Conservation (phyloP, 2,888 invertebrate species). For the Ectemnius cavifrons region DNA sequence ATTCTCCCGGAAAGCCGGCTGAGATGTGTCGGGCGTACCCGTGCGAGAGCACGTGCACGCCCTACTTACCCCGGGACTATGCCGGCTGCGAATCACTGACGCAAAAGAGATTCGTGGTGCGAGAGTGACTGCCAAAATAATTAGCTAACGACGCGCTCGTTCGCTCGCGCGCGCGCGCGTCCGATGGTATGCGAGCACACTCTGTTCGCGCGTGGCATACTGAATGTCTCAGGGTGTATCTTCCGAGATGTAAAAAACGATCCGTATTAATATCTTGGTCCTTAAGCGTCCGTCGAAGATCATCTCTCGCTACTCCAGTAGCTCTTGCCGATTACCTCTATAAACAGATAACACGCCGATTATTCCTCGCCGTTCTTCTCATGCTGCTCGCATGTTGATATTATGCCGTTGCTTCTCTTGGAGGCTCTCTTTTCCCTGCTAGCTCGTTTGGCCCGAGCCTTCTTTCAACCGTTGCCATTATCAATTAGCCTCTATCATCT, state of each 20-base stretch:
- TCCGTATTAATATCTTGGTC: slow-evolving; percentile 28
- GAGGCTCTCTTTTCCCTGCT: background rate
- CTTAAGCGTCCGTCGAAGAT: slow-evolving; percentile 60
- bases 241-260: slow-evolving; percentile 48
- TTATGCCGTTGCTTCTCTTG: background rate
- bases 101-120: slow-evolving; percentile 3
- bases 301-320: slow-evolving; percentile 76
- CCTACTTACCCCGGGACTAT: background rate
- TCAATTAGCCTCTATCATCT: too few relatives aligned
- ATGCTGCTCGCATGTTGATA: background rate
- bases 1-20: background rate
- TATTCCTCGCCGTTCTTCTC: background rate
- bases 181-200: background rate
- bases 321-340: slow-evolving; percentile 75
- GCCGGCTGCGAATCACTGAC: background rate
- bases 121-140: slow-evolving; percentile 9
- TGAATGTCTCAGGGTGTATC: slow-evolving; percentile 28
- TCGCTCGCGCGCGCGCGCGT: background rate
- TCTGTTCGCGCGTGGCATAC: slow-evolving; percentile 17
- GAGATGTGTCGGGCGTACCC: background rate
- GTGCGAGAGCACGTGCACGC: background rate
- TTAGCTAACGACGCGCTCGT: background rate
- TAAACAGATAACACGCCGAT: slow-evolving; percentile 36
- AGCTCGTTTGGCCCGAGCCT: too few relatives aligned
- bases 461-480: too few relatives aligned